A percentile compares a stretch with the other conserved stretches of the same genome.
phyloP scores from a whole-genome alignment of 1,140 invertebrate genomes.

The Propsilocerus akamusi region DNA sequence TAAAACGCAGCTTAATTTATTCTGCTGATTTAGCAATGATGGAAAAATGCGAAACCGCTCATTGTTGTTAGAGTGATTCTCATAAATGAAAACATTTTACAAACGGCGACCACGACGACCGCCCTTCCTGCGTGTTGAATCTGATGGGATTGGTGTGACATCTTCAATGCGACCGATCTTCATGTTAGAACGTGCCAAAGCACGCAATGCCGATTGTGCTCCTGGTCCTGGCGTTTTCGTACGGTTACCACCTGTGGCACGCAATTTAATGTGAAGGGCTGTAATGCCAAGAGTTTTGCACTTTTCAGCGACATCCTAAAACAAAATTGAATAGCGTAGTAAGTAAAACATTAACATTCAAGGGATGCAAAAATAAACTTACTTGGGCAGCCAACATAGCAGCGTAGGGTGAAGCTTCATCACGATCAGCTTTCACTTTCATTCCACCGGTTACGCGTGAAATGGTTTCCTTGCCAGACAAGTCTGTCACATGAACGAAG shows the following conservation, averaged over 20 bases:
- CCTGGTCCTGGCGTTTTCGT: slow-evolving; percentile 97
- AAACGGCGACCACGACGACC: slow-evolving; percentile 96
- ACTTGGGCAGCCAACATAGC: slow-evolving; percentile 99
- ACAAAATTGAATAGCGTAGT: slow-evolving; percentile 11
- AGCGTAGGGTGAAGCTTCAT: slow-evolving; percentile 98
- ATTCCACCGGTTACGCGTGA: slow-evolving; percentile 97
- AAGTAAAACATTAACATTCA: background rate
- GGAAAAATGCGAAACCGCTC: no score
- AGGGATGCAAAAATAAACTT: slow-evolving; percentile 13
- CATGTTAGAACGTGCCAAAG: slow-evolving; percentile 95
- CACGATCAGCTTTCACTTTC: slow-evolving; percentile 99
- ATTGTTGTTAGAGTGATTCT: no score
- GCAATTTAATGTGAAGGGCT: slow-evolving; percentile 93
- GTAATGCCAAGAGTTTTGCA: slow-evolving; percentile 94
- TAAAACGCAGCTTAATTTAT: no score
- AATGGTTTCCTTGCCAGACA: slow-evolving; percentile 98
- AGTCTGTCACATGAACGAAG: slow-evolving; percentile 98
- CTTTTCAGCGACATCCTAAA: slow-evolving; percentile 94
- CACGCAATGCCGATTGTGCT: slow-evolving; percentile 92
- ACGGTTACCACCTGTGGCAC: slow-evolving; percentile 96
- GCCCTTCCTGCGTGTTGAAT: slow-evolving; percentile 97
- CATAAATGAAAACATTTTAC: no score
- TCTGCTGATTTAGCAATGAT: no score
- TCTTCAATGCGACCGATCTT: slow-evolving; percentile 99
- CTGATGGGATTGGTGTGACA: slow-evolving; percentile 98